Evolutionary conservation across 2,888 invertebrate genomes (phyloP).

Genomic region (Leuctra nigra): DNA sequence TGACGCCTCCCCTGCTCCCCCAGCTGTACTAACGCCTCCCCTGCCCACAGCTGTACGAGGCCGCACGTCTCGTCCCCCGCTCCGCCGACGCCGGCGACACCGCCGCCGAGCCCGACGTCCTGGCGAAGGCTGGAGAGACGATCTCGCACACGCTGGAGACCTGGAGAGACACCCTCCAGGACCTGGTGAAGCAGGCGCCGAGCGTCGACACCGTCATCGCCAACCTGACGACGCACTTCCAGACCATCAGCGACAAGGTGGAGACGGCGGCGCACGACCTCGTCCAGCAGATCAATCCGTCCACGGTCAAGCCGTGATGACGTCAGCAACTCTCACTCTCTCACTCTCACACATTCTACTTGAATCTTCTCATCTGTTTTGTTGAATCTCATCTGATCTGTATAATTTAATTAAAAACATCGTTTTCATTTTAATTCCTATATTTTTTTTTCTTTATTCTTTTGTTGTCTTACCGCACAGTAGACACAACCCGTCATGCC

Average conservation of each 20-base stretch:
- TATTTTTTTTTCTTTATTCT: too few species aligned
- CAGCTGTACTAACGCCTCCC: too few species aligned
- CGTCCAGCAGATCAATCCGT: neutral
- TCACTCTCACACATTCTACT: neutral
- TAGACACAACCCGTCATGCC: too few species aligned
- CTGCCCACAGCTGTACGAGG: conserved; percentile 8
- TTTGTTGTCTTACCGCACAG: too few species aligned
- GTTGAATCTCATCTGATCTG: too few species aligned
- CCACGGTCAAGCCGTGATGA: neutral
- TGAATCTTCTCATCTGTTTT: neutral
- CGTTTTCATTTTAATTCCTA: too few species aligned
- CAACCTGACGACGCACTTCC: neutral
- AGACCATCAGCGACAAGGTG: conserved; percentile 4
- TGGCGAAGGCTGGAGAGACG: conserved; percentile 1
- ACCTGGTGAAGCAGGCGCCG: neutral
- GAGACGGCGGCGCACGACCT: neutral
- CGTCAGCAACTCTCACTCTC: too few species aligned
- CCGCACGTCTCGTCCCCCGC: conserved; percentile 2
- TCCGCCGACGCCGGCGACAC: conserved; percentile 1
- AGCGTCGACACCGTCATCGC: neutral
- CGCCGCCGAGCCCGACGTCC: neutral
- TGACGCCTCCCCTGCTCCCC: neutral
- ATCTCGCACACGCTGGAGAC: neutral
- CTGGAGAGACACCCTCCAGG: neutral
- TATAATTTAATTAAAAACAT: too few species aligned